Base-by-base conservation (phyloP, 2,113 vertebrate genomes). In the Atherinomorus stipes region DNA sequence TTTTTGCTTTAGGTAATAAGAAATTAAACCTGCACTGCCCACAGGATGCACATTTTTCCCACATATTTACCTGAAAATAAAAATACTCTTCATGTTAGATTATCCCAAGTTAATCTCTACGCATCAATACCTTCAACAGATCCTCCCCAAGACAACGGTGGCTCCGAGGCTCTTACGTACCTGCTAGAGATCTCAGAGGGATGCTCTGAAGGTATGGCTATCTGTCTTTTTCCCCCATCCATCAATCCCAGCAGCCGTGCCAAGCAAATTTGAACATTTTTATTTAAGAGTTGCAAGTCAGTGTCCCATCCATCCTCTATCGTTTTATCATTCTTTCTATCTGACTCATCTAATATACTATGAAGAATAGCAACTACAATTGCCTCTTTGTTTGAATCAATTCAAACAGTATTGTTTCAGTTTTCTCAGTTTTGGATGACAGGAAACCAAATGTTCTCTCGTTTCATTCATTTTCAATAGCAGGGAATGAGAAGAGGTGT, bases 151-250 rank as follows among this genome's bases (percentile, higher is more conserved):
- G 98, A 99, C 88, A 96, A 95, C 9, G 98, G 98, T 5, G 98
- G 98, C 76, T 97, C 97, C 1, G 96, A 96, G 87, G 97, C 96
- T 79, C 93, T 99, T 0, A 97, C 95, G 15, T 99, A 99, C 65
- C 89, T 99, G 59, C 88, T 99, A 58, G 97, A 99, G 90, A 95
- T 96, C 83, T 96, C 96, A 44, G 96, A 99, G 89, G 97, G 96
- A 61, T 94, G 91, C 90, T 95, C 92, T 19, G 96, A 98, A 95
- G 96, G 98, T 99, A 89, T 3, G 0, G 50, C 9, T 15, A 16
- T 65, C 6, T 53, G 23, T 44, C 3, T 31, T 25, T 31, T 25
- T 19, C 8, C 28, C 6, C 8, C 28, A 9, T 64, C 57, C 19
- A 11, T 63, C 19, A 28, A 4, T 31, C 16, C 4, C 26, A 25